Evolutionary conservation across 2,888 invertebrate species (phyloP).

Genomic region (Drosophila birchii): DNA sequence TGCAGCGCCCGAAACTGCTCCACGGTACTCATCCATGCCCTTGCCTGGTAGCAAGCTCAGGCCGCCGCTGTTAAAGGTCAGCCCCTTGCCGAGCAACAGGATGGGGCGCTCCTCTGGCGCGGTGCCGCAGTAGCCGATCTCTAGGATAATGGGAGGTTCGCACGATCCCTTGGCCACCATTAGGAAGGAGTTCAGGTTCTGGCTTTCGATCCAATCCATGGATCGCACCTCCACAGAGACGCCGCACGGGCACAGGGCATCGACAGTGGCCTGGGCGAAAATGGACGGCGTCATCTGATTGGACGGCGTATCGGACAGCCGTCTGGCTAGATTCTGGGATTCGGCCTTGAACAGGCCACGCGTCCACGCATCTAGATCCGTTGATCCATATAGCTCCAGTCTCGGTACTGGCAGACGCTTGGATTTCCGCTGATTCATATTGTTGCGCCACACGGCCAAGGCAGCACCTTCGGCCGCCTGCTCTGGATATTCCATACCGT

Average conservation of each 20-base stretch:
- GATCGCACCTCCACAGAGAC: constrained; percentile 85
- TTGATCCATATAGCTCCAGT: constrained; percentile 86
- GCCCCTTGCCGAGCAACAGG: constrained; percentile 86
- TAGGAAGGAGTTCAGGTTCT: constrained; percentile 86
- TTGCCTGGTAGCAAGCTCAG: constrained; percentile 65
- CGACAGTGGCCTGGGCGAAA: constrained; percentile 89
- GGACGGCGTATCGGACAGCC: constrained; percentile 89
- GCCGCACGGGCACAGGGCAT: constrained; percentile 87
- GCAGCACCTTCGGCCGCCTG: constrained; percentile 89
- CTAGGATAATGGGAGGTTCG: constrained; percentile 86
- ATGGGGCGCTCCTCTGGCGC: constrained; percentile 85
- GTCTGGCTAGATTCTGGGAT: constrained; percentile 90
- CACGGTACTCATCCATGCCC: constrained; percentile 83
- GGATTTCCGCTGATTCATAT: constrained; percentile 86
- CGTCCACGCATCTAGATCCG: constrained; percentile 87
- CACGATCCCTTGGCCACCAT: constrained; percentile 84
- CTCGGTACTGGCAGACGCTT: constrained; percentile 85
- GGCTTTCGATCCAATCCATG: constrained; percentile 86
- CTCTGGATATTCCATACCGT: constrained; percentile 88
- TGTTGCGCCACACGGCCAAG: constrained; percentile 86
- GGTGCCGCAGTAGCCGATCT: constrained; percentile 86
- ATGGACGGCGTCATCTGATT: constrained; percentile 91
- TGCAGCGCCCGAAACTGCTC: constrained; percentile 88
- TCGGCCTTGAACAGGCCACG: constrained; percentile 89
- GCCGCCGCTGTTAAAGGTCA: constrained; percentile 86